Evolutionary conservation across 2,797 vertebrate genomes (phyloP).

Genomic region (Stomatorhinus walkeri): DNA sequence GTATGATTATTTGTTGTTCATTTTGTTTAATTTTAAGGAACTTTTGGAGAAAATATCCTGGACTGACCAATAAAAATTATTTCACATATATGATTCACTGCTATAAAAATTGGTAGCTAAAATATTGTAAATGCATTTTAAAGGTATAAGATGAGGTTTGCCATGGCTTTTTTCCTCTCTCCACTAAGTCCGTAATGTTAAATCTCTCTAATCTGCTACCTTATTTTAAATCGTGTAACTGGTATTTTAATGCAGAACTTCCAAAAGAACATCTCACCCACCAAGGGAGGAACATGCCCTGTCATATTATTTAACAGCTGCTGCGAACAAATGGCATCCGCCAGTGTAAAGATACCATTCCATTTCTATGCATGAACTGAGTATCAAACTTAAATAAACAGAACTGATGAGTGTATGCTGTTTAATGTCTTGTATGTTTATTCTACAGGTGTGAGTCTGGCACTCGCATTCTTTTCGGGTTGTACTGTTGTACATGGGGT

Average conservation of each 20-base stretch:
- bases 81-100: neutral
- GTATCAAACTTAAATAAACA: neutral
- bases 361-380: neutral
- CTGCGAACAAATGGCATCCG: neutral
- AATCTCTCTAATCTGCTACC: neutral
- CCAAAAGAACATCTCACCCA: neutral
- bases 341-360: neutral
- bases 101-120: neutral
- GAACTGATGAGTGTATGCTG: neutral
- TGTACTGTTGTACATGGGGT: neutral
- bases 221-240: neutral
- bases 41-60: neutral
- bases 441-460: neutral
- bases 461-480: neutral
- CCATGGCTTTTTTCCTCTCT: neutral
- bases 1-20: neutral
- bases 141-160: neutral
- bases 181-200: neutral
- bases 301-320: neutral
- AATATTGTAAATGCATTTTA: neutral
- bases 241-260: neutral
- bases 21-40: slow-evolving; percentile 2
- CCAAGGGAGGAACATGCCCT: neutral
- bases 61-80: too few species aligned
- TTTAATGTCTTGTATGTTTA: neutral